These are phyloP conservation scores for Gymnocheta viridis DNA, from an alignment of 2,888 invertebrate species.

Conservation along the genomic window DNA sequence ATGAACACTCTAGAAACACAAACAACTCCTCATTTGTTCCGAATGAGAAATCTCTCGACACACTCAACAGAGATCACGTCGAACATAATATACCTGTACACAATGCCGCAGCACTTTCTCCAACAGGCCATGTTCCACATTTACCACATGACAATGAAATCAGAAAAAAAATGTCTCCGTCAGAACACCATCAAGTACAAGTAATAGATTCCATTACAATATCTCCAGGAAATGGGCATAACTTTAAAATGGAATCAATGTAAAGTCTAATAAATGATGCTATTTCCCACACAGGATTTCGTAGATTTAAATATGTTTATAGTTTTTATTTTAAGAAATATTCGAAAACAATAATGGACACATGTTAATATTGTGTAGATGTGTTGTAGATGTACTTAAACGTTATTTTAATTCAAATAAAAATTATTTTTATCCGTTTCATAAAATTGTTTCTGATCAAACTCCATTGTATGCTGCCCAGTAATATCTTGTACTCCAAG, in stretches of 20 bases:
- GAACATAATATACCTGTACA: constrained; percentile 64
- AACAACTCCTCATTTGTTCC: constrained; percentile 62
- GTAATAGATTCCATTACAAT: constrained; percentile 81
- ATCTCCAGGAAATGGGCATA: constrained; percentile 79
- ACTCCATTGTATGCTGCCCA: neutral
- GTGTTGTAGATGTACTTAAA: constrained; percentile 26
- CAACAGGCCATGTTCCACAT: constrained; percentile 58
- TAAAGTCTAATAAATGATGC: constrained; percentile 71
- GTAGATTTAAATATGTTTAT: constrained; percentile 20
- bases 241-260: constrained; percentile 82
- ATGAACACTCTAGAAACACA: constrained; percentile 46
- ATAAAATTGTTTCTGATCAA: neutral
- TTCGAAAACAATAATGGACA: neutral
- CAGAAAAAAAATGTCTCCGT: constrained; percentile 58
- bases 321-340: constrained; percentile 9
- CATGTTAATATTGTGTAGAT: constrained; percentile 13
- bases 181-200: constrained; percentile 74
- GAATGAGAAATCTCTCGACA: constrained; percentile 72
- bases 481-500: too few species aligned
- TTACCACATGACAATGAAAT: constrained; percentile 45
- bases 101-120: constrained; percentile 71
- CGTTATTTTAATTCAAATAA: constrained; percentile 18
- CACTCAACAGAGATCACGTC: constrained; percentile 46
- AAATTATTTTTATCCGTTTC: neutral
- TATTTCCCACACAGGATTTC: constrained; percentile 5